These are phyloP conservation scores for Carcina quercana DNA, from an alignment of 2,888 invertebrate species.

Conservation along the genomic window DNA sequence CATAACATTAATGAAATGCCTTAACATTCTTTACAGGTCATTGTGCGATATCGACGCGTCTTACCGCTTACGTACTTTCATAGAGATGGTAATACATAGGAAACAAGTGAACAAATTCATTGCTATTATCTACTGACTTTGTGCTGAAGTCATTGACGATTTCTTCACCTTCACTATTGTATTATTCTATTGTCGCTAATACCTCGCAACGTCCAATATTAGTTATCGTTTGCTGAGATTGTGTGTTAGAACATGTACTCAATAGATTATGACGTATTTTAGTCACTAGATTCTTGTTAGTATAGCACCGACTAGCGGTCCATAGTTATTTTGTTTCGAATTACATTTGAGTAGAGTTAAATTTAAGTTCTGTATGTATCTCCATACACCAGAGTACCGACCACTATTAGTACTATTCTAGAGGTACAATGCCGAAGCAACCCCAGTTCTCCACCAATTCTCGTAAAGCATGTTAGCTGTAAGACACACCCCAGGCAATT, in stretches of 20 bases:
- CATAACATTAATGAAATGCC: constrained; percentile 6
- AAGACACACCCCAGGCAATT: constrained; percentile 53
- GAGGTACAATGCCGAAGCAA: constrained; percentile 27
- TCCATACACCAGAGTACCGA: constrained; percentile 33
- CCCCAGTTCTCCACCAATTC: constrained; percentile 41
- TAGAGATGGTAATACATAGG: constrained; percentile 11
- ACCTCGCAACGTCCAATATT: constrained; percentile 35
- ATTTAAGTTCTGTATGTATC: constrained; percentile 29
- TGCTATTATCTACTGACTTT: constrained; percentile 3
- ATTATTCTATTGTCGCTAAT: constrained; percentile 30
- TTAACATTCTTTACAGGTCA: constrained; percentile 16
- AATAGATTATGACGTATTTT: constrained; percentile 45
- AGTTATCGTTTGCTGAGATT: constrained; percentile 49
- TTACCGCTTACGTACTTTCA: constrained; percentile 12
- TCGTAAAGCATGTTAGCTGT: constrained; percentile 56
- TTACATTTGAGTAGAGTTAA: constrained; percentile 42
- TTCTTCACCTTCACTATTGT: constrained; percentile 47
- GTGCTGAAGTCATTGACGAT: constrained; percentile 26
- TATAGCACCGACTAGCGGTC: constrained; percentile 59
- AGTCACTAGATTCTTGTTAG: constrained; percentile 48
- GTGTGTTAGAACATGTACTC: constrained; percentile 49
- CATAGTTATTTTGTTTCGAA: constrained; percentile 47
- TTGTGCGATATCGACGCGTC: constrained; percentile 7
- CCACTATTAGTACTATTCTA: constrained; percentile 28
- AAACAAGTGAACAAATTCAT: constrained; percentile 2